A percentile compares a stretch with the other conserved stretches of the same genome.
phyloP scores from a whole-genome alignment of 2,113 vertebrate genomes.

The Hippocampus mohnikei region DNA sequence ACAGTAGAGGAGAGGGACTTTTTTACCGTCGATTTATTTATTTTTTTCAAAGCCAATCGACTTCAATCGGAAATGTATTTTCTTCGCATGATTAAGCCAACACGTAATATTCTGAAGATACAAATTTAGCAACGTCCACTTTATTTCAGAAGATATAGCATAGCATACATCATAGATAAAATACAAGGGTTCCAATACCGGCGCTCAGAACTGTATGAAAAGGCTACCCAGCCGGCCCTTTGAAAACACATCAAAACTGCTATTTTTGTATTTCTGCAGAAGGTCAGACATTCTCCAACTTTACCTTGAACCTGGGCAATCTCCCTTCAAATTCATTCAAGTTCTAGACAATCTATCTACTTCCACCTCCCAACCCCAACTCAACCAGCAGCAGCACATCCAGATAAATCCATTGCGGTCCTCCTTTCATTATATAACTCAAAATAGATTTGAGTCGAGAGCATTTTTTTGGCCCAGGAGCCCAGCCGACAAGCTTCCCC shows the following conservation, averaged over 20 bases:
- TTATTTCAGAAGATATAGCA: neutral
- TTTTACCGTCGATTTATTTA: too few relatives aligned
- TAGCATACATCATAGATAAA: neutral
- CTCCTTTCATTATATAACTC: conserved; percentile 60
- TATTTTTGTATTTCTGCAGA: neutral
- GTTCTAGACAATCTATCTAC: neutral
- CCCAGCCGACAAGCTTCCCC: conserved; percentile 44
- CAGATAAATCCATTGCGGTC: conserved; percentile 43
- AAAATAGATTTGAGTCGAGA: conserved; percentile 58
- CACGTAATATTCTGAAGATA: neutral
- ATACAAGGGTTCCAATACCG: neutral
- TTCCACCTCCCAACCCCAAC: conserved; percentile 7
- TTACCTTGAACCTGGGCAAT: neutral
- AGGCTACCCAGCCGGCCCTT: neutral
- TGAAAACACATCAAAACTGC: neutral
- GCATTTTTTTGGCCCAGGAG: conserved; percentile 44
- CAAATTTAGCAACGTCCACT: neutral
- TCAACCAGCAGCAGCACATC: conserved; percentile 26
- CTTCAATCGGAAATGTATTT: neutral
- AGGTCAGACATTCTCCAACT: neutral
- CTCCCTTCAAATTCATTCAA: neutral
- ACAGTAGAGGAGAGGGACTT: neutral
- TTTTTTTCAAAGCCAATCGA: neutral
- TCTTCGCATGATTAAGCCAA: neutral
- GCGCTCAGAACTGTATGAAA: neutral